Conservation (phyloP, 2,797 vertebrate species). For the Poeciliopsis infans region DNA sequence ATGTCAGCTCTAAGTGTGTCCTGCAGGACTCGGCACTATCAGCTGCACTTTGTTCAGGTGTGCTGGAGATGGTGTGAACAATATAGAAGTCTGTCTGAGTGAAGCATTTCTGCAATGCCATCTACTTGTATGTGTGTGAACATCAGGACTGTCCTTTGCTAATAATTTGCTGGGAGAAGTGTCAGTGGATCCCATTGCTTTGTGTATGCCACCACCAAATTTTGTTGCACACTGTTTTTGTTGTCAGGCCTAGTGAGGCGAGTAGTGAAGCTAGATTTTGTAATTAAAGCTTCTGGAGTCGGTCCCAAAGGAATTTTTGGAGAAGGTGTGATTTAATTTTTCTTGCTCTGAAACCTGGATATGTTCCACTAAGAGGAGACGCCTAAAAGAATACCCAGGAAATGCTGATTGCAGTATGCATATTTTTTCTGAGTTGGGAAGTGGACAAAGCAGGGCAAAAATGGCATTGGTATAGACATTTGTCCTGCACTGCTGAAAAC, state of each 20-base stretch:
- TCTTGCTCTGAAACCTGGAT: not conserved
- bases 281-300: slow-evolving; percentile 56
- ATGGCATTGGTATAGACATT: not conserved
- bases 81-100: slow-evolving; percentile 26
- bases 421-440: not conserved
- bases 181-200: slow-evolving; percentile 5
- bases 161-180: slow-evolving; percentile 29
- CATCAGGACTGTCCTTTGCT: slow-evolving; percentile 15
- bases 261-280: slow-evolving; percentile 23
- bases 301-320: slow-evolving; percentile 29
- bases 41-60: slow-evolving; percentile 1
- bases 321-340: not conserved
- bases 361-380: too few relatives aligned
- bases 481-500: not conserved
- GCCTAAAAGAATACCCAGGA: not conserved
- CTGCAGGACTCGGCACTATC: slow-evolving; percentile 14
- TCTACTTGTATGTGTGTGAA: slow-evolving; percentile 21
- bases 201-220: slow-evolving; percentile 13
- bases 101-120: slow-evolving; percentile 48
- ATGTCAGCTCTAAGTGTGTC: slow-evolving; percentile 30
- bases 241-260: slow-evolving; percentile 13
- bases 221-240: slow-evolving; percentile 59
- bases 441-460: not conserved
- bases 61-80: slow-evolving; percentile 23
- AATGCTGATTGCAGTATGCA: not conserved